Base-by-base conservation (phyloP, 2,797 vertebrate genomes). In the Sebastolobus alascanus region DNA sequence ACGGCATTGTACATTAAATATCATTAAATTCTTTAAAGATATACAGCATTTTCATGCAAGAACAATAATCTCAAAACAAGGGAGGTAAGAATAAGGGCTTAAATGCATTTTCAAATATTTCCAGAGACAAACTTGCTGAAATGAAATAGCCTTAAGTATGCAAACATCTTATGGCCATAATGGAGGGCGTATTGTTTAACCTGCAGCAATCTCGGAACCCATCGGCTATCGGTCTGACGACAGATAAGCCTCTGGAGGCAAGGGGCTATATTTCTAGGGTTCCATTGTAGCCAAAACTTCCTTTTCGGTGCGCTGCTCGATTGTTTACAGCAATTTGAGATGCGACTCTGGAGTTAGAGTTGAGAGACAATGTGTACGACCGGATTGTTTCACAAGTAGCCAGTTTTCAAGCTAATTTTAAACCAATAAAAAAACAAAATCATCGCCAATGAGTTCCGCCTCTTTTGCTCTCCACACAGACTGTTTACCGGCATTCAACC, bases 51-150 rank as follows among this genome's bases (percentile, higher is more conserved):
- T 68, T 63, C 1, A 55, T 61, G 25, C 10, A 52, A 38, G 8
- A 84, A 58, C 25, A 38, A 43, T 4, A 59, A 81, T 65, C 20
- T 55, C 35, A 29, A 59, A 63, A 64, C 29, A 63, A 60, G 29
- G 4, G 40, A 55, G 37, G n/a, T 31, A 43, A 50, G 7, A 78
- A 29, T 70, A 55, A 59, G 8, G 40, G 9, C 35, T 71, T 81
- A 11, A 40, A 3, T 73, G 60, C 55, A 29, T 70, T 29, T 79
- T 72, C 31, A 33, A 61, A 27, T 52, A 46, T 78, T 79, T n/a
- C 33, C 43, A 79, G n/a, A 60, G 46, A 75, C 16, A 43, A 79
- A 27, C 27, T 68, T 16, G 60, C 43, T 22, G 37, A 74, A 80
- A 77, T 84, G 20, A 68, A 71, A 77, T 22, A 37, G 37, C 59